Evolutionary conservation across 2,797 vertebrate species (phyloP).

Genomic region (Yasuhikotakia modesta): DNA sequence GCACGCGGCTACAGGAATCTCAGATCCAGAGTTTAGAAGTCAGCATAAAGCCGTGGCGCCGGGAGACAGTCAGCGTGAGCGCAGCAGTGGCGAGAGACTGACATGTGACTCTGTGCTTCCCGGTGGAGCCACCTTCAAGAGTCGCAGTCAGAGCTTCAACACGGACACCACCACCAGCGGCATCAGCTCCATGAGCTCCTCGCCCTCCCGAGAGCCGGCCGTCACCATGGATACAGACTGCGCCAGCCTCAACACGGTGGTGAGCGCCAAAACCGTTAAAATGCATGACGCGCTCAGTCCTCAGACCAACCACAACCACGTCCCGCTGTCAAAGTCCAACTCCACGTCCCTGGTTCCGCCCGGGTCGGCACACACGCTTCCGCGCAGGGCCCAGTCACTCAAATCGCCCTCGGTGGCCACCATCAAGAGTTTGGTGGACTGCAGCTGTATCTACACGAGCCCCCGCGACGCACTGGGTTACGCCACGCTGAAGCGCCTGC

Average conservation of each 20-base stretch:
- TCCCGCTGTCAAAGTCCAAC: slow-evolving; percentile 83
- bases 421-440: slow-evolving; percentile 83
- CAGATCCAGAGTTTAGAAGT: slow-evolving; percentile 62
- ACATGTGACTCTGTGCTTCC: slow-evolving; percentile 70
- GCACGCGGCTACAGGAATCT: slow-evolving; percentile 44
- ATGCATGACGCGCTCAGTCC: slow-evolving; percentile 75
- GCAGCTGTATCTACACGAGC: slow-evolving; percentile 83
- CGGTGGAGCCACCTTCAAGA: slow-evolving; percentile 78
- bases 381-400: slow-evolving; percentile 84
- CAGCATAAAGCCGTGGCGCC: slow-evolving; percentile 60
- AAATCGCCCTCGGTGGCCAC: slow-evolving; percentile 82
- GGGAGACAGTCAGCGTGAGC: slow-evolving; percentile 74
- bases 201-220: slow-evolving; percentile 82
- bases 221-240: slow-evolving; percentile 80
- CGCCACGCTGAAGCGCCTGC: slow-evolving; percentile 82
- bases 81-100: slow-evolving; percentile 78
- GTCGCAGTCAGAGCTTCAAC: slow-evolving; percentile 86
- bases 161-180: slow-evolving; percentile 88
- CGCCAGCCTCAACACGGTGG: slow-evolving; percentile 81
- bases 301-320: slow-evolving; percentile 76
- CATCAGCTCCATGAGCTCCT: slow-evolving; percentile 88
- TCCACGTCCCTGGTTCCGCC: slow-evolving; percentile 81
- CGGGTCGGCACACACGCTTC: slow-evolving; percentile 84
- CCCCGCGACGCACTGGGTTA: slow-evolving; percentile 86
- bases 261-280: slow-evolving; percentile 82